These are phyloP conservation scores for Tetramorium bicarinatum DNA, from an alignment of 2,888 invertebrate species.

Conservation along the genomic window DNA sequence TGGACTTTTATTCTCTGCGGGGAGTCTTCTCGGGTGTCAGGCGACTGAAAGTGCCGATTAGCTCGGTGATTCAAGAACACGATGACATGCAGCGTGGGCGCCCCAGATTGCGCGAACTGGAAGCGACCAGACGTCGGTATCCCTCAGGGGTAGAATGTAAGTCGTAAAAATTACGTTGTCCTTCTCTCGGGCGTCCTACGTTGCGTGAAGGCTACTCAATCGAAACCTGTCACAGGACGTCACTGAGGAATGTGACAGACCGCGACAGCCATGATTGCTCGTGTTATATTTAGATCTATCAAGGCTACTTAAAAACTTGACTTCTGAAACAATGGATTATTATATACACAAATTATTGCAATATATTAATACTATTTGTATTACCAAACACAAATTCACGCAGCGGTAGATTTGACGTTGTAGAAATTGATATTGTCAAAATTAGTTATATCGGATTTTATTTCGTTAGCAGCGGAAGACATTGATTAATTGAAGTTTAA, in stretches of 20 bases:
- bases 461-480: neutral
- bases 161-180: constrained; percentile 57
- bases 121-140: constrained; percentile 15
- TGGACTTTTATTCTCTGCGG: neutral
- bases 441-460: neutral
- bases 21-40: neutral
- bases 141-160: constrained; percentile 29
- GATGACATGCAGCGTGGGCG: constrained; percentile 58
- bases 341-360: neutral
- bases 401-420: neutral
- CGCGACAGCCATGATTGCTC: neutral
- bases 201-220: constrained; percentile 19
- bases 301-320: neutral
- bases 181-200: constrained; percentile 14
- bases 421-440: neutral
- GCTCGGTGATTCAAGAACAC: constrained; percentile 27
- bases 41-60: constrained; percentile 53
- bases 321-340: neutral
- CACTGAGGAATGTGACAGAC: constrained; percentile 14
- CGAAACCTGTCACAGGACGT: constrained; percentile 10
- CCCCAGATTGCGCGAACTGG: constrained; percentile 54
- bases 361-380: neutral
- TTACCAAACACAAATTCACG: neutral
- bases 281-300: neutral
- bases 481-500: neutral